Evolutionary conservation across 1,140 invertebrate species (phyloP), one percentile per base, ranked within the genome.

Genomic region (Tetragonula clypearis): DNA sequence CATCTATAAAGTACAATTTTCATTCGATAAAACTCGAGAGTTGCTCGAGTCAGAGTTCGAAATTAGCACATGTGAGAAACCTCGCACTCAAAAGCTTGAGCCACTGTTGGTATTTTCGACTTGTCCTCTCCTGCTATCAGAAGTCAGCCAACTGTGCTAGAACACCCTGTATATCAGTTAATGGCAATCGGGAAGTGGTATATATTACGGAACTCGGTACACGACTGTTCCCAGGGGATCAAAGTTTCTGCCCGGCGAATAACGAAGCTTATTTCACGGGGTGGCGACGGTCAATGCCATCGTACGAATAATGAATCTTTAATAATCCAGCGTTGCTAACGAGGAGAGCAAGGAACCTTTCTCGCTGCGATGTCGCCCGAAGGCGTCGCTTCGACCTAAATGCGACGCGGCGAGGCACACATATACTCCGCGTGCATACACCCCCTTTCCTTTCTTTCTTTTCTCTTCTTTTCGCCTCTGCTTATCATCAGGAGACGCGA

Each of bases 341-440:
- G 82, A 84, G 82, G 30, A 79, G 68, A n/a, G 41, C 21, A 75
- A 84, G 75, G 75, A 79, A 71, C 74, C 68, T 78, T 26, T 21
- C 62, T 56, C 65, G 35, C 17, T 41, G 49, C 21, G 30, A 15
- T 62, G 41, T 62, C 26, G 65, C 56, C 19, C 2, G 5, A 26
- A 68, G 78, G 78, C 15, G 53, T 69, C 68, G 76, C 49, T 69
- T 72, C 68, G 82, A 84, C 82, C 82, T 56, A 79, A 79, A 84
- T 84, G 58, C 68, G 55, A 69, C 11, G 1, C 21, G 56, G 35
- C 41, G 21, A 23, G 69, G 12, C 69, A 15, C 76, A 69, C 49
- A 1, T 14, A 56, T 0, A 56, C 1, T 49, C 55, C 66, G 68
- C 75, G 19, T 78, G 41, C 26, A 79, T 41, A 56, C 62, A 60